Conservation (phyloP, 1,140 invertebrate species). For the Meteorus sp. region DNA sequence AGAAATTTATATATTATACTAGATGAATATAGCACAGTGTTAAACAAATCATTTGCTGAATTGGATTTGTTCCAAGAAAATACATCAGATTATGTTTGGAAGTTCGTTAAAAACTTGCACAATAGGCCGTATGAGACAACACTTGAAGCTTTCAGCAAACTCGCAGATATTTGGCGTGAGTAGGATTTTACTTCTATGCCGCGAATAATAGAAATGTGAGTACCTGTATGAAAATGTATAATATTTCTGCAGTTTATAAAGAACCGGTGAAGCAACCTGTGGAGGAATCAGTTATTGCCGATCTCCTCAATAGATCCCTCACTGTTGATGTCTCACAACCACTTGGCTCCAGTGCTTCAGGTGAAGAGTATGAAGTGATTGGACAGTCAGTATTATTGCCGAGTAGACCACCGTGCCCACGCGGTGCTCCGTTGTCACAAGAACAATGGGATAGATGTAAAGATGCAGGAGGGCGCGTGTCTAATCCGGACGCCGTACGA, state of each 20-base stretch:
- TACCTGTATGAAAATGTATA: too few species aligned
- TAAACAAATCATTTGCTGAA: slow-evolving; percentile 83
- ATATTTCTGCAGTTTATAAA: slow-evolving; percentile 55
- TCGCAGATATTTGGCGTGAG: slow-evolving; percentile 69
- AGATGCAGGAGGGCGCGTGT: slow-evolving; percentile 76
- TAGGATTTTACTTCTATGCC: slow-evolving; percentile 11
- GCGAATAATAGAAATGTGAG: background rate
- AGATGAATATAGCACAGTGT: slow-evolving; percentile 63
- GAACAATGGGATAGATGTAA: slow-evolving; percentile 80
- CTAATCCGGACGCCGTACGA: slow-evolving; percentile 70
- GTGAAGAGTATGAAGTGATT: slow-evolving; percentile 73
- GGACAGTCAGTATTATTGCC: slow-evolving; percentile 61
- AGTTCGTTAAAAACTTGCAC: slow-evolving; percentile 71
- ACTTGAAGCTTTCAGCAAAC: slow-evolving; percentile 80
- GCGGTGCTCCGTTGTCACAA: slow-evolving; percentile 68
- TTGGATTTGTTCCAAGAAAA: slow-evolving; percentile 78
- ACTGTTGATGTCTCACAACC: slow-evolving; percentile 47
- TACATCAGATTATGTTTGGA: slow-evolving; percentile 68
- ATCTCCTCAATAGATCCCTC: slow-evolving; percentile 63
- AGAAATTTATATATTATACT: slow-evolving; percentile 71
- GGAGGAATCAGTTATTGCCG: slow-evolving; percentile 60
- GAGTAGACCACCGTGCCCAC: slow-evolving; percentile 57
- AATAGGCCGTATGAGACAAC: slow-evolving; percentile 79
- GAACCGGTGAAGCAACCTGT: slow-evolving; percentile 56
- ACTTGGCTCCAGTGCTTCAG: slow-evolving; percentile 50